A percentile compares a stretch with the other conserved stretches of the same genome.
Evolutionary conservation across 2,113 vertebrate species (phyloP).

Genomic region (Pseudorectes ferrugineus): DNA sequence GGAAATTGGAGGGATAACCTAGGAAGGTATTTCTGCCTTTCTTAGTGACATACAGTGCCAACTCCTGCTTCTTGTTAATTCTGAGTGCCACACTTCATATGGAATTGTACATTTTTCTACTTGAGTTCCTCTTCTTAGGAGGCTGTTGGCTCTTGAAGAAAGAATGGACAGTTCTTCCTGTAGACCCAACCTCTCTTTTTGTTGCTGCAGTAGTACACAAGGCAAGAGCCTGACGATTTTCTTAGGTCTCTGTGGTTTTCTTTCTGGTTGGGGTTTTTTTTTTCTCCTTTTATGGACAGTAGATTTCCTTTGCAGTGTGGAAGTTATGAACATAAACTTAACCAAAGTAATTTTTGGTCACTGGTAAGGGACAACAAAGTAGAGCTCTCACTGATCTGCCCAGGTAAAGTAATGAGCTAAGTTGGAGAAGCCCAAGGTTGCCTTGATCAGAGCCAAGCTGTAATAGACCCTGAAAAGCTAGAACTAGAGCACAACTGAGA

Average conservation of each 20-base stretch:
- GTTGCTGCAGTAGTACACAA: not conserved
- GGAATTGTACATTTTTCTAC: not conserved
- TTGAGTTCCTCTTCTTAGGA: not conserved
- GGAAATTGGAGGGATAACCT: not conserved
- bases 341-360: not conserved
- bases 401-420: not conserved
- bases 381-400: not conserved
- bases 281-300: not conserved
- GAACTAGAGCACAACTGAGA: not conserved
- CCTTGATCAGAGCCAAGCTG: not conserved
- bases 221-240: accelerated
- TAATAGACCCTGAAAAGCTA: not conserved
- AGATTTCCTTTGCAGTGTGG: not conserved
- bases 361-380: not conserved
- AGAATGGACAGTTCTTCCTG: not conserved
- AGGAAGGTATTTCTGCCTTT: not conserved
- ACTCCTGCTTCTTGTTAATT: not conserved
- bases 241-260: not conserved
- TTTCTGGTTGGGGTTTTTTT: not conserved
- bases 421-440: not conserved
- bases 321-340: not conserved
- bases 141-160: not conserved
- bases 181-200: not conserved
- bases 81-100: not conserved
- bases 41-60: not conserved